These are phyloP conservation scores for Neomonachus schauinslandi DNA, from an alignment of 2,113 vertebrate genomes.

Conservation along the genomic window DNA sequence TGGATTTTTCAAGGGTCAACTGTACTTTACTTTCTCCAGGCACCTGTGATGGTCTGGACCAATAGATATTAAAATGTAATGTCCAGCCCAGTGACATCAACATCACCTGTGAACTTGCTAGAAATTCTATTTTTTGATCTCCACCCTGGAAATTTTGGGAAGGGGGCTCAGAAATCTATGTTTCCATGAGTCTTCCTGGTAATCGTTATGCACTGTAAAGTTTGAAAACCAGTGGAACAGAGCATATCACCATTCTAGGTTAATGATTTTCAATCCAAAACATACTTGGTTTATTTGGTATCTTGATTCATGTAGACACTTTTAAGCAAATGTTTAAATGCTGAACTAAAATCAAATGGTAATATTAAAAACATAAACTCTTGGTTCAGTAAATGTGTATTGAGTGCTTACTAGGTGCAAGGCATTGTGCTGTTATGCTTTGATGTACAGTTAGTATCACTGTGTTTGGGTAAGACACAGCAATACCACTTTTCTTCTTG, in stretches of 20 bases:
- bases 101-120: not conserved
- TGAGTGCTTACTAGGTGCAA: not conserved
- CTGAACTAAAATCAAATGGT: not conserved
- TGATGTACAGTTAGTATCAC: not conserved
- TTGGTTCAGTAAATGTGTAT: not conserved
- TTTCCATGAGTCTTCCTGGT: not conserved
- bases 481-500: not conserved
- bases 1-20: not conserved
- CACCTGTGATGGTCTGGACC: not conserved
- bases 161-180: not conserved
- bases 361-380: not conserved
- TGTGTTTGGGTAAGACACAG: not conserved
- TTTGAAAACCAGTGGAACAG: not conserved
- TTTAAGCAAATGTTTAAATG: not conserved
- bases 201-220: not conserved
- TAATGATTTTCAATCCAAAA: not conserved
- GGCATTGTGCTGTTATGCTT: not conserved
- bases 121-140: not conserved
- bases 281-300: not conserved
- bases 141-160: not conserved
- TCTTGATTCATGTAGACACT: not conserved
- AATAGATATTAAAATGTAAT: not conserved
- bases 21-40: not conserved
- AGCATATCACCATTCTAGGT: not conserved
- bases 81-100: not conserved